A percentile compares a stretch with the other conserved stretches of the same genome.
phyloP scores from a whole-genome alignment of 2,888 invertebrate genomes.

The Euzophera pinguis region DNA sequence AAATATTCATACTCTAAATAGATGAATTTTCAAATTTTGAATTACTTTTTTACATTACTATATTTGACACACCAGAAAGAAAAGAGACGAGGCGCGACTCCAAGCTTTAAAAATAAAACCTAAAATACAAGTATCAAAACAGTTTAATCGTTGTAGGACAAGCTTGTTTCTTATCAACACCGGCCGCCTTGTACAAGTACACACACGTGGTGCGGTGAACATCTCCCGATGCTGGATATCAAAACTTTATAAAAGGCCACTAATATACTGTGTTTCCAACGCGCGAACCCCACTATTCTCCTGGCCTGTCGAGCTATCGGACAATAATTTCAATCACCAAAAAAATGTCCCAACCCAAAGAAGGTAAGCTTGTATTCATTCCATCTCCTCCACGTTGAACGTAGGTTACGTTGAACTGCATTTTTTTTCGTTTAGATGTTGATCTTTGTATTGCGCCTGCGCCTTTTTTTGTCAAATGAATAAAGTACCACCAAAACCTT shows the following conservation, averaged over 20 bases:
- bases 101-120: background rate
- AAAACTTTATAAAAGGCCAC: constrained; percentile 69
- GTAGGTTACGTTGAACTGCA: too few species aligned
- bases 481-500: too few species aligned
- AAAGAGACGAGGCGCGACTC: too few species aligned
- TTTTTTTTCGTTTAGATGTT: too few species aligned
- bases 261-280: constrained; percentile 38
- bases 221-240: constrained; percentile 39
- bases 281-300: constrained; percentile 42
- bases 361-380: constrained; percentile 59
- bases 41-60: too few species aligned
- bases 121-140: constrained; percentile 36
- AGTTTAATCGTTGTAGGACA: constrained; percentile 23
- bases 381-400: constrained; percentile 13
- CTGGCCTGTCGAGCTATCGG: constrained; percentile 32
- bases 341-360: constrained; percentile 64
- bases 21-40: too few species aligned
- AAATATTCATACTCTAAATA: too few species aligned
- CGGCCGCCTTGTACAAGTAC: constrained; percentile 39
- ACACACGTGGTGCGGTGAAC: constrained; percentile 65
- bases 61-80: too few species aligned
- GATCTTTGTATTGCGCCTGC: too few species aligned
- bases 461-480: too few species aligned
- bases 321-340: constrained; percentile 20
- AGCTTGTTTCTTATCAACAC: constrained; percentile 46